These are phyloP conservation scores for Drosophila nr. perissopoda DNA, from an alignment of 2,888 invertebrate species.

Conservation along the genomic window DNA sequence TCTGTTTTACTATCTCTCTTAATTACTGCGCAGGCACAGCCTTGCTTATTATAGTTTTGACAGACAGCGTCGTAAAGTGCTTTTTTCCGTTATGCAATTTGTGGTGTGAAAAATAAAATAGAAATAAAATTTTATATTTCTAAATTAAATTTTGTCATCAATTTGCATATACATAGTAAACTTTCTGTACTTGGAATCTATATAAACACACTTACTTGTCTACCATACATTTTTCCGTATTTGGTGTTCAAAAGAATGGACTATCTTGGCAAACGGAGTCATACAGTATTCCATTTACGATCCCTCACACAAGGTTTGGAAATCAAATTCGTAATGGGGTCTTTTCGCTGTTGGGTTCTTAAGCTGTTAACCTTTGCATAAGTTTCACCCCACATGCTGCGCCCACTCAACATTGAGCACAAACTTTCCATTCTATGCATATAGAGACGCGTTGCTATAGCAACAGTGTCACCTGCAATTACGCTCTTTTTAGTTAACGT, in stretches of 20 bases:
- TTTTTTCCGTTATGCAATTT: neutral
- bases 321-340: neutral
- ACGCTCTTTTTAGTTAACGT: neutral
- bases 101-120: neutral
- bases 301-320: neutral
- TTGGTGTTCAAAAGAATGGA: neutral
- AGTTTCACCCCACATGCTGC: slow-evolving; percentile 20
- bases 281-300: neutral
- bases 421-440: slow-evolving; percentile 15
- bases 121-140: neutral
- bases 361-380: neutral
- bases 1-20: neutral
- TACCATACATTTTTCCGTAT: neutral
- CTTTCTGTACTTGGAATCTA: neutral
- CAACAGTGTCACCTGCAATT: slow-evolving; percentile 20
- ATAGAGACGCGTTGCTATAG: slow-evolving; percentile 32
- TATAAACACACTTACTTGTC: neutral
- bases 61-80: neutral
- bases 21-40: neutral
- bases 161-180: neutral
- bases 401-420: slow-evolving; percentile 11
- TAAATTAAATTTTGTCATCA: neutral
- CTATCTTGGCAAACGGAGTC: neutral
- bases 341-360: neutral
- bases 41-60: neutral